Evolutionary conservation across 2,888 invertebrate species (phyloP), one percentile per base, ranked within the genome.

Genomic region (Oligia strigilis): DNA sequence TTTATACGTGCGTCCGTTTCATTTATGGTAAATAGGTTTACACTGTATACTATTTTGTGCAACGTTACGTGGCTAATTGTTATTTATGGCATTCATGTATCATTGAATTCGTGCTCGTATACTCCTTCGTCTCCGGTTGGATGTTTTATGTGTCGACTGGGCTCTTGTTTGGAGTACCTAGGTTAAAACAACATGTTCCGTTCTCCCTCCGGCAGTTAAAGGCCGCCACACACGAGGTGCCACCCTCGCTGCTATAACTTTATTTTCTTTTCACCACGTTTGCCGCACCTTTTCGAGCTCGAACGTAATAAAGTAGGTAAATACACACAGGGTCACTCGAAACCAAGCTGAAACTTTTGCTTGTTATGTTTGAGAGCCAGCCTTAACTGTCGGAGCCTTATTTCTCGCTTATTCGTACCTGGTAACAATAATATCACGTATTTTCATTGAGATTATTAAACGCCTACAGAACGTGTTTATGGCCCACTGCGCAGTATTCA

Each of bases 141-240:
- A 75, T 91, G 88, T 91, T 92, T 91, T 88, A 86, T 88, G 91
- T 90, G 85, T 85, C 66, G 82, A 86, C 75, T 89, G 73, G 83
- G 78, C 78, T 86, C 73, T 79, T 90, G 89, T 91, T 89, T 90
- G 83, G 87, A 90, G 89, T 92, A 49, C 49, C 49, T 49, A 87
- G 90, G 92, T 93, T 93, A 86, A 88, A 94, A 93, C 88, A 93
- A 93, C 92, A 93, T 91, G 90, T 90, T 87, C 84, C 81, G 80
- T 82, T 89, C 90, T 90, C 91, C 91, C 90, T 84, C 65, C 67
- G 82, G 89, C 89, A 90, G 89, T 92, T 88, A 89, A 91, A 91
- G 88, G 82, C 87, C 77, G 90, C 93, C 94, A 92, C 93, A 93
- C 93, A 94, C 92, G 91, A 91, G 90, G 90, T 87, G 81, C 91